Evolutionary conservation across 1,140 invertebrate species (phyloP).

Genomic region (Pectinophora gossypiella): DNA sequence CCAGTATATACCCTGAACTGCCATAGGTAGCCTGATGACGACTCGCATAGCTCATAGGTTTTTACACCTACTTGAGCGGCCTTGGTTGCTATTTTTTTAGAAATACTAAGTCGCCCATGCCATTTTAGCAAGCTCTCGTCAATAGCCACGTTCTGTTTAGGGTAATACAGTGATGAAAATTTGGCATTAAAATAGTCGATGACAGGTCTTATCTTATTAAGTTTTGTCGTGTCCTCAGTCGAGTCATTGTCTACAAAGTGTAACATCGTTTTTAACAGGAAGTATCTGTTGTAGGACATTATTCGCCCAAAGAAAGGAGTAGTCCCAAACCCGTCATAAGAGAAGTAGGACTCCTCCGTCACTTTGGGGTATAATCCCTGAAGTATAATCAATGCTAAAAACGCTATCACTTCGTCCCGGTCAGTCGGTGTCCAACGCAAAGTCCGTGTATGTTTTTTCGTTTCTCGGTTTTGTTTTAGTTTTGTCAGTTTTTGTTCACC

Average conservation of each 20-base stretch:
- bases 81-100: conserved; percentile 9
- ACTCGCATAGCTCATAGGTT: conserved; percentile 27
- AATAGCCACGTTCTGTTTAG: conserved; percentile 18
- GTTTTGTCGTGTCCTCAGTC: conserved; percentile 7
- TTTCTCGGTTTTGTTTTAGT: too few relatives aligned
- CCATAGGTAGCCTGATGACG: conserved; percentile 21
- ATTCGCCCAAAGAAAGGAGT: conserved; percentile 13
- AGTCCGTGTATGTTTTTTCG: too few relatives aligned
- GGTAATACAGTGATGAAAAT: conserved; percentile 15
- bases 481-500: too few relatives aligned
- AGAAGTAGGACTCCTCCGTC: too few relatives aligned
- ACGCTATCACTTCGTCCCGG: too few relatives aligned
- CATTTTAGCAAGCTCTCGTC: conserved; percentile 25
- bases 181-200: conserved; percentile 19
- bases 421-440: too few relatives aligned
- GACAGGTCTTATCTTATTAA: conserved; percentile 24
- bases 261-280: conserved; percentile 14
- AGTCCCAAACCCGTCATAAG: too few relatives aligned
- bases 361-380: too few relatives aligned
- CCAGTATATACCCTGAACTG: conserved; percentile 18
- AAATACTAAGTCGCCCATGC: conserved; percentile 21
- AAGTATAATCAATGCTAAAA: too few relatives aligned
- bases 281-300: conserved; percentile 17
- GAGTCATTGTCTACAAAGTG: conserved; percentile 21
- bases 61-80: conserved; percentile 22